Conservation (phyloP, 2,888 invertebrate species). For the Tenodera sinensis region DNA sequence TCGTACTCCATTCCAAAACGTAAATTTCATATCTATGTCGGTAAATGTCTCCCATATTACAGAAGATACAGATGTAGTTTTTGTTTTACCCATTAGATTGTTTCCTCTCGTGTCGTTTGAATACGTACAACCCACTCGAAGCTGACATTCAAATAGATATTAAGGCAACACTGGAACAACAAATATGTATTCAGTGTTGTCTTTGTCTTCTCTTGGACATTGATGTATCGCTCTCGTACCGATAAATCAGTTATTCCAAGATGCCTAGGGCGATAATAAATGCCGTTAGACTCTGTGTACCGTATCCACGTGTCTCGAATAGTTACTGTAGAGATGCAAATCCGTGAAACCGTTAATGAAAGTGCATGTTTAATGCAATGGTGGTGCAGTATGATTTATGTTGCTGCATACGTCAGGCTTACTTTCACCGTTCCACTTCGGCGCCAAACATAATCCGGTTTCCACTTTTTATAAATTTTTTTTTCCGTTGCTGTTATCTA, state of each 20-base stretch:
- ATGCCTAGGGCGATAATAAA: no score
- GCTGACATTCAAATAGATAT: background rate
- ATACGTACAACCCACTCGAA: no score
- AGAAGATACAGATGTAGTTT: no score
- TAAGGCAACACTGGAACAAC: background rate
- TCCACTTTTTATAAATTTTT: background rate
- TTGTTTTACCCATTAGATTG: no score
- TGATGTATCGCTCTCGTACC: background rate
- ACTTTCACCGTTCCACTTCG: background rate
- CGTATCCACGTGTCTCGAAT: background rate
- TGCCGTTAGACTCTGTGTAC: background rate
- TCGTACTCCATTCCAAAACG: no score
- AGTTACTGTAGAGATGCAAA: background rate
- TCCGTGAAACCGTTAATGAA: background rate
- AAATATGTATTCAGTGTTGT: background rate
- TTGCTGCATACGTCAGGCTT: background rate
- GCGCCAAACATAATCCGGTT: background rate
- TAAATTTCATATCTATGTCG: no score
- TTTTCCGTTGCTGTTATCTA: no score
- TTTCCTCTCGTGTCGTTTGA: no score
- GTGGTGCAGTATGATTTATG: background rate
- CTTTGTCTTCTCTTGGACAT: background rate
- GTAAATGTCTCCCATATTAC: no score
- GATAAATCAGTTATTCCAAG: background rate
- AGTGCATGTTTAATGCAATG: background rate